These are phyloP conservation scores for Lasioglossum calceatum DNA, from an alignment of 2,888 invertebrate genomes.

Conservation along the genomic window DNA sequence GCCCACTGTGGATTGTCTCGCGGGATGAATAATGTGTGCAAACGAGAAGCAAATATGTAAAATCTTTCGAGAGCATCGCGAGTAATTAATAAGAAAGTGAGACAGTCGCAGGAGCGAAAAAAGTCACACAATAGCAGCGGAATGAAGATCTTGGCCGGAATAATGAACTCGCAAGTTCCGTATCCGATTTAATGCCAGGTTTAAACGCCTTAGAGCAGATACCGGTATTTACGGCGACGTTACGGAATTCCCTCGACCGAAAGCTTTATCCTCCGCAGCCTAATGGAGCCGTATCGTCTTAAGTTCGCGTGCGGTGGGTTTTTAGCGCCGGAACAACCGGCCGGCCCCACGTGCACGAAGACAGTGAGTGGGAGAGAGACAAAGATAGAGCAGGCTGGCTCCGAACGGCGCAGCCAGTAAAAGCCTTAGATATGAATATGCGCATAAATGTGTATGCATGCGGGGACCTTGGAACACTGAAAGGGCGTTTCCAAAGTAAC, in stretches of 20 bases:
- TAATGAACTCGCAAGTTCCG: conserved; percentile 11
- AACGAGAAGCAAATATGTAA: neutral
- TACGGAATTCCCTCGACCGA: conserved; percentile 42
- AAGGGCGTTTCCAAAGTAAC: conserved; percentile 57
- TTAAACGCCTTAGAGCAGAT: neutral
- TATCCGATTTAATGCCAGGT: neutral
- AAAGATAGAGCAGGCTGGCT: conserved; percentile 25
- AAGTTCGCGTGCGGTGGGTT: conserved; percentile 61
- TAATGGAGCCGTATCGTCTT: conserved; percentile 68
- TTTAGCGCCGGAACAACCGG: conserved; percentile 68
- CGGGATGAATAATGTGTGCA: neutral
- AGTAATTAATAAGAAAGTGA: neutral
- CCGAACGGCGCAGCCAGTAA: conserved; percentile 55
- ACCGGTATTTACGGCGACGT: conserved; percentile 47
- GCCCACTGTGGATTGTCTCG: neutral
- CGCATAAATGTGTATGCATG: conserved; percentile 64
- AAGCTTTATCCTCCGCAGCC: conserved; percentile 58
- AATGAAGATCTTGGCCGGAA: neutral
- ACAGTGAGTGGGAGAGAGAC: neutral
- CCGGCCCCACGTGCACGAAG: conserved; percentile 55
- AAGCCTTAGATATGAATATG: conserved; percentile 62
- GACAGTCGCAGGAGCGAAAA: neutral
- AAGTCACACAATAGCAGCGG: neutral
- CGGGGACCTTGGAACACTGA: conserved; percentile 45
- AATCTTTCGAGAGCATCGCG: neutral